Percentiles rank a stretch among this genome's conserved stretches.
Evolutionary conservation across 2,113 vertebrate genomes (phyloP).

Genomic region (Sebastes schlegelii): DNA sequence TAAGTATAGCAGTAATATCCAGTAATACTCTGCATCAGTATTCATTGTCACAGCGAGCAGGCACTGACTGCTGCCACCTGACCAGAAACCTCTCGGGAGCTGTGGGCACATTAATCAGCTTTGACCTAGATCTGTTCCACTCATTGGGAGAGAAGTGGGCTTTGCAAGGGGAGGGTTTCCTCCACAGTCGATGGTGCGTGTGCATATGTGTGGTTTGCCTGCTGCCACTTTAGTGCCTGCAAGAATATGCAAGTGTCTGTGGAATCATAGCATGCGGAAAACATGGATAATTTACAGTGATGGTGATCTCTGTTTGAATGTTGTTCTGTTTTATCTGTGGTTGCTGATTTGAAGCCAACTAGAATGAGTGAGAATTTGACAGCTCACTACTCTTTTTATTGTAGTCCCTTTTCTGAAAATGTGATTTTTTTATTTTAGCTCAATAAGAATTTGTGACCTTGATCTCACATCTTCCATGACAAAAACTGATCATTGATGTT

Average conservation of each 20-base stretch:
- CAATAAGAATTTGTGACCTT: background rate
- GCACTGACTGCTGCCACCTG: slow-evolving; percentile 71
- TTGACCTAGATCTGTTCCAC: slow-evolving; percentile 83
- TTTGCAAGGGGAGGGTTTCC: slow-evolving; percentile 70
- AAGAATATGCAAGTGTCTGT: slow-evolving; percentile 40
- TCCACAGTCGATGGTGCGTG: slow-evolving; percentile 41
- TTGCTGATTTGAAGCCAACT: slow-evolving; percentile 17
- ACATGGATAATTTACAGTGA: slow-evolving; percentile 27
- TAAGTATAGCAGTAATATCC: slow-evolving; percentile 17
- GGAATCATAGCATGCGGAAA: slow-evolving; percentile 19
- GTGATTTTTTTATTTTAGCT: background rate
- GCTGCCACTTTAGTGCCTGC: slow-evolving; percentile 40
- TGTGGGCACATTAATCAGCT: slow-evolving; percentile 83
- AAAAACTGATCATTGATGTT: background rate
- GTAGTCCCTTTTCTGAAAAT: slow-evolving; percentile 5
- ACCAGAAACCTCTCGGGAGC: slow-evolving; percentile 75
- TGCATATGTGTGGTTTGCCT: slow-evolving; percentile 31
- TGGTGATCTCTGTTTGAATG: background rate
- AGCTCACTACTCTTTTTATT: slow-evolving; percentile 10
- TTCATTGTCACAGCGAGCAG: slow-evolving; percentile 59
- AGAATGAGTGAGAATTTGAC: slow-evolving; percentile 5
- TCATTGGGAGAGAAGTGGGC: slow-evolving; percentile 71
- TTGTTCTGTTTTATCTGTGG: slow-evolving; percentile 5
- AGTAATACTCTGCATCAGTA: slow-evolving; percentile 54
- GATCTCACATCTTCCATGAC: background rate